Conservation (phyloP, 1,140 invertebrate species). For the Lethocerus indicus region DNA sequence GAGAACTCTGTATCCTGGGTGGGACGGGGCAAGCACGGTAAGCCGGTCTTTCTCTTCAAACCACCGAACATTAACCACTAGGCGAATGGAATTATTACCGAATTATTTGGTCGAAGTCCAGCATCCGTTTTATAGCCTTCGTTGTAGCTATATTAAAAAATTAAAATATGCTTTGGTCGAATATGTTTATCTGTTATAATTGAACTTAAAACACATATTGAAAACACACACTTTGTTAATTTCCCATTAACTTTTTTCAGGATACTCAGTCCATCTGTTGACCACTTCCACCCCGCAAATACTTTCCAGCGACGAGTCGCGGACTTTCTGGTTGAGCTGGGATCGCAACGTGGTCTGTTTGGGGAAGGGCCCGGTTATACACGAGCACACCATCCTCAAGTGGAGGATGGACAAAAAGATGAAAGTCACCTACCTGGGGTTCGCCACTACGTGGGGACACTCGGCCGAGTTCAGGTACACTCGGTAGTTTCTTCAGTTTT, state of each 20-base stretch:
- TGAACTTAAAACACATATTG: too few relatives aligned
- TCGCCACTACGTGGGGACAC: slow-evolving; percentile 37
- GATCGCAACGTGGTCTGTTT: slow-evolving; percentile 33
- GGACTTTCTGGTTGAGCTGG: slow-evolving; percentile 43
- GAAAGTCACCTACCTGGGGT: slow-evolving; percentile 37
- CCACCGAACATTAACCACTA: too few relatives aligned
- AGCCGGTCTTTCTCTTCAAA: not conserved
- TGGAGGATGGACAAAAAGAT: slow-evolving; percentile 36
- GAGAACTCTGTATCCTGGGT: slow-evolving; percentile 35
- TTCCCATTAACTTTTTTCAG: slow-evolving; percentile 27
- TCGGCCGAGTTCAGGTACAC: slow-evolving; percentile 40
- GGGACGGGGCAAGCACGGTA: slow-evolving; percentile 41
- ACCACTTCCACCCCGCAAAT: slow-evolving; percentile 32
- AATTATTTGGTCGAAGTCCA: too few relatives aligned
- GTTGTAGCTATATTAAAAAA: too few relatives aligned
- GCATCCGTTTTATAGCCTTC: too few relatives aligned
- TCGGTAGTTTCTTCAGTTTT: not conserved
- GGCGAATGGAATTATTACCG: too few relatives aligned
- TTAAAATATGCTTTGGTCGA: too few relatives aligned
- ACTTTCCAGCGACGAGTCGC: slow-evolving; percentile 28
- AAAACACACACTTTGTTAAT: too few relatives aligned
- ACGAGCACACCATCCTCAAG: slow-evolving; percentile 29
- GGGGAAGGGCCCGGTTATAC: slow-evolving; percentile 30
- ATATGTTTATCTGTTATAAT: too few relatives aligned
- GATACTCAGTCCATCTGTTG: slow-evolving; percentile 36